A percentile compares a stretch with the other conserved stretches of the same genome.
Conservation (phyloP, 2,888 invertebrate species). For the Tipula unca region DNA sequence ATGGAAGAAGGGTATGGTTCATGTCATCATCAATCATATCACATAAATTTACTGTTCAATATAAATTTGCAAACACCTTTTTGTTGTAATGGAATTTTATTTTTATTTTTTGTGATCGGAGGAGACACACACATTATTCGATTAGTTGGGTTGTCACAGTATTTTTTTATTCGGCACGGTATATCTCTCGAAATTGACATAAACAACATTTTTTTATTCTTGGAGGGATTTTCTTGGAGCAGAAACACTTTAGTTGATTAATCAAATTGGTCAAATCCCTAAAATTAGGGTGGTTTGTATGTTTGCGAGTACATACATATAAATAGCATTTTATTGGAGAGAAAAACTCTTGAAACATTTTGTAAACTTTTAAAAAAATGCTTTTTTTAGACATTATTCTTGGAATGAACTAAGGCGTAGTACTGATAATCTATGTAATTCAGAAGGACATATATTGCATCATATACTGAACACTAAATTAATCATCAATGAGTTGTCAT, state of each 20-base stretch:
- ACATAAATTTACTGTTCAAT: not conserved
- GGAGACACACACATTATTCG: slow-evolving; percentile 4
- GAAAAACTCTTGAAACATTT: not conserved
- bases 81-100: not conserved
- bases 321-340: not conserved
- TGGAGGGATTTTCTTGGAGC: not conserved
- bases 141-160: slow-evolving; percentile 2
- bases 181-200: not conserved
- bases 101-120: not conserved
- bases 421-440: too few species aligned
- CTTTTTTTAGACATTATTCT: not conserved
- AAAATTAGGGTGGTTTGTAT: not conserved
- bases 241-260: not conserved
- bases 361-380: too few species aligned
- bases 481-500: not conserved
- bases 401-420: not conserved
- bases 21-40: slow-evolving; percentile 8
- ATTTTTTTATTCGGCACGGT: not conserved
- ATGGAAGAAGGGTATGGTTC: not conserved
- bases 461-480: not conserved
- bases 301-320: not conserved
- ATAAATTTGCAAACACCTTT: slow-evolving; percentile 14
- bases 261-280: not conserved
- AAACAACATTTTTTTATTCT: not conserved
- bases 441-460: too few species aligned